Conservation (phyloP, 2,797 vertebrate species). For the Merluccius polli region DNA sequence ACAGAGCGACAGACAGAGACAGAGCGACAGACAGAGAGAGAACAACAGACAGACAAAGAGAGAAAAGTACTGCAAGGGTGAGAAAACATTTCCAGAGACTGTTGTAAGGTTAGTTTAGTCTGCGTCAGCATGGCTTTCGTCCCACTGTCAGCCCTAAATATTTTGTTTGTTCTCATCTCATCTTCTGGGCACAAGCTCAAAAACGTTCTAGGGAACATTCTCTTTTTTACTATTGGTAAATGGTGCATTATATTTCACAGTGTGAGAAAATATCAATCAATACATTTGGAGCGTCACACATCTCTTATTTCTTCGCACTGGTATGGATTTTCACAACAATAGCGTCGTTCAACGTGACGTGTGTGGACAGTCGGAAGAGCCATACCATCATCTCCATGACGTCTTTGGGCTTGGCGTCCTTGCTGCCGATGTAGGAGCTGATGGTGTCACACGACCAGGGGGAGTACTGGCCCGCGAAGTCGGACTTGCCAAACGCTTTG, state of each 20-base stretch:
- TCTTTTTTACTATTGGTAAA: background rate
- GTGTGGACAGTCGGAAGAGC: background rate
- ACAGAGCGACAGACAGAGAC: background rate
- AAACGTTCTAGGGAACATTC: background rate
- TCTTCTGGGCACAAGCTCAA: background rate
- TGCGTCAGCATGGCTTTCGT: background rate
- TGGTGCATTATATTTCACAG: background rate
- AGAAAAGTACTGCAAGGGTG: background rate
- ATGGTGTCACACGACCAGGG: slow-evolving; percentile 99
- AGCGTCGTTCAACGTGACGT: background rate
- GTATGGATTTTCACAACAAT: background rate
- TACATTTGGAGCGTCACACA: background rate
- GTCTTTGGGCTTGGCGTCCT: slow-evolving; percentile 98
- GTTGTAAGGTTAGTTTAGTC: background rate
- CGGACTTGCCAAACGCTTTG: slow-evolving; percentile 83
- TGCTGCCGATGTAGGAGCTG: slow-evolving; percentile 96
- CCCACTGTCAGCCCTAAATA: background rate
- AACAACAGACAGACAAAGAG: too few species aligned
- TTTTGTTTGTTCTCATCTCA: background rate
- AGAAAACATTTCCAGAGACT: background rate
- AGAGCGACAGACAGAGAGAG: background rate
- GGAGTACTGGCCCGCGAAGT: slow-evolving; percentile 93
- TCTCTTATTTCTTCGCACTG: background rate
- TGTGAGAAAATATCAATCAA: too few species aligned
- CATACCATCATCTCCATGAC: slow-evolving; percentile 93